Base-by-base conservation (phyloP, 2,797 vertebrate species). In the Trachops cirrhosus region DNA sequence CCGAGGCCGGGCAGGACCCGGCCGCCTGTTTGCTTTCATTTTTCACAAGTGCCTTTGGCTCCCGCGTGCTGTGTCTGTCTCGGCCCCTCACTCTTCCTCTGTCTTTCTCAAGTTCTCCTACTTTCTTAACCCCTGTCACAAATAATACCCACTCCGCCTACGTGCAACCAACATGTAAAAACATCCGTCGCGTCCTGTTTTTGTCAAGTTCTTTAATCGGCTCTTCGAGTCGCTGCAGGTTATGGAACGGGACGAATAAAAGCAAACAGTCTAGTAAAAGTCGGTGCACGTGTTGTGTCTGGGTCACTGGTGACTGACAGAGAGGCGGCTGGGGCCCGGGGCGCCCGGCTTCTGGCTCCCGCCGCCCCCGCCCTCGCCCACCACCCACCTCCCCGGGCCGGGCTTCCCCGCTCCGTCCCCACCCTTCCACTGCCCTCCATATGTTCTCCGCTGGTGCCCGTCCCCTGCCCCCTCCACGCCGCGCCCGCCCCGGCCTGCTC, bases 261-360 rank as follows among this genome's bases (percentile, higher is more conserved):
- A 99, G 98, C 98, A 98, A 98, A 98, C 98, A 98, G 98, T 98
- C 98, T 98, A 98, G 99, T 98, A 98, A 98, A 98, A 99, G 98
- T 98, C 99, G 99, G 98, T 98, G 97, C 99, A 98, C 98, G 99
- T 99, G 99, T 98, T 98, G 98, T 98, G 99, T 99, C 99, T 99
- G 99, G 98, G 99, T 99, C 99, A 98, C 97, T 98, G 98, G 97
- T 97, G 98, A 97, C 98, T 98, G 98, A 98, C 99, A 98, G 98
- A 98, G 98, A 98, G 98, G 98, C 97, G 98, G 98, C 98, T 98
- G 94, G 95, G 97, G 67, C 67, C 34, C 98, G 95, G 94, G 95
- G 97, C 94, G 89, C 97, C 95, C 85, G 92, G 84, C 92, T 94
- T 78, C 94, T 48, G 75, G 78, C 74, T n/a, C 82, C 68, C 41